phyloP scores from a whole-genome alignment of 2,113 vertebrate species.

The Sphyrna mokarran region DNA sequence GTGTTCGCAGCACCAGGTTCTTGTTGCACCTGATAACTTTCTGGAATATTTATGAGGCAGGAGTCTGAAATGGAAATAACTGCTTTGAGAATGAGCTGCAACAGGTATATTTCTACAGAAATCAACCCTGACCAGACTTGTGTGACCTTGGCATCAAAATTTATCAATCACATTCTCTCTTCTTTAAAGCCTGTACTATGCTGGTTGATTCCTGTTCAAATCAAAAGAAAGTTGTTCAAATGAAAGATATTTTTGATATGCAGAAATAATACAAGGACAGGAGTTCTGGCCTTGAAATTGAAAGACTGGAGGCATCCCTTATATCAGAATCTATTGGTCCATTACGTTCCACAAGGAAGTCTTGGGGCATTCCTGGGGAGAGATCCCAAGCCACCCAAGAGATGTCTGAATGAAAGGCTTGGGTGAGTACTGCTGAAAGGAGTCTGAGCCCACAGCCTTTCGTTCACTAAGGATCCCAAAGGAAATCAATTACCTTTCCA shows the following conservation, averaged over 20 bases:
- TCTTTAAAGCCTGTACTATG: neutral
- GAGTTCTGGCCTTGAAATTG: neutral
- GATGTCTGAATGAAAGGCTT: no score
- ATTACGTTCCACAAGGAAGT: no score
- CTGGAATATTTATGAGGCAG: neutral
- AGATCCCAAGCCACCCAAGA: no score
- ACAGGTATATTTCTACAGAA: neutral
- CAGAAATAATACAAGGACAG: neutral
- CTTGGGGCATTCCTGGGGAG: no score
- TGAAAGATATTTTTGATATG: neutral
- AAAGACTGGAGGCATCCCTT: neutral
- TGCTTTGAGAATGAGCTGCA: neutral
- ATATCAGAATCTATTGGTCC: no score
- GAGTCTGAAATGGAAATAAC: neutral
- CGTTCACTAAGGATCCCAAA: neutral
- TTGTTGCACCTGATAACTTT: neutral
- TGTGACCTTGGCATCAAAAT: neutral
- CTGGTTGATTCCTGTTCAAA: neutral
- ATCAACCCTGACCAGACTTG: neutral
- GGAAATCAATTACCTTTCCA: neutral
- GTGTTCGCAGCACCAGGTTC: neutral
- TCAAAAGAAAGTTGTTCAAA: neutral
- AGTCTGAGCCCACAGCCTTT: neutral
- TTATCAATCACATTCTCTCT: neutral
- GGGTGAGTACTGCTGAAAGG: no score